Conservation (phyloP, 2,888 invertebrate species). For the Aelia acuminata region DNA sequence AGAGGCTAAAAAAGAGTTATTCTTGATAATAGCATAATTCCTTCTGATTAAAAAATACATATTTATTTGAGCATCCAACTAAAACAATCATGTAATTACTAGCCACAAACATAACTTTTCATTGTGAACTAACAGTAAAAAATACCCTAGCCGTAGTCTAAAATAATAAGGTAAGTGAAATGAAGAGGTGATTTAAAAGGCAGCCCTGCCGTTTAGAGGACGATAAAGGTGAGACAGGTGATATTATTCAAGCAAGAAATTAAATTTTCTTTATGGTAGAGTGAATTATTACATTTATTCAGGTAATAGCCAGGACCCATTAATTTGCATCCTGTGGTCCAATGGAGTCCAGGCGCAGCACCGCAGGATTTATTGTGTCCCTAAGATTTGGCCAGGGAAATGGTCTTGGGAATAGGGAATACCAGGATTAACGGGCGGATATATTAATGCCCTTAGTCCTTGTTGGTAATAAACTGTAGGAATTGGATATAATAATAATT, state of each 20-base stretch:
- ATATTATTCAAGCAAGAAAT: background rate
- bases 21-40: too few species aligned
- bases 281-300: conserved; percentile 23
- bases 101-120: background rate
- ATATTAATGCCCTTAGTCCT: background rate
- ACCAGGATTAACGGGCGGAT: background rate
- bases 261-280: conserved; percentile 10
- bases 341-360: background rate
- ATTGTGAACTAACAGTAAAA: background rate
- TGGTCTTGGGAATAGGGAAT: conserved; percentile 16
- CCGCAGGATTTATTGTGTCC: background rate
- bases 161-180: background rate
- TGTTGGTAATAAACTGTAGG: background rate
- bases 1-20: too few species aligned
- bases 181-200: background rate
- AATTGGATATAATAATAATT: too few species aligned
- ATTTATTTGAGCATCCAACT: background rate
- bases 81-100: background rate
- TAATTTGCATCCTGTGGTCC: background rate
- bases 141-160: background rate
- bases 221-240: background rate
- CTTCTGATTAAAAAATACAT: too few species aligned
- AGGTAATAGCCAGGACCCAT: background rate
- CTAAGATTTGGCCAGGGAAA: background rate
- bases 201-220: background rate